A percentile compares a stretch with the other conserved stretches of the same genome.
These are phyloP conservation scores for Neoarius graeffei DNA, from an alignment of 2,113 vertebrate species.

Conservation along the genomic window DNA sequence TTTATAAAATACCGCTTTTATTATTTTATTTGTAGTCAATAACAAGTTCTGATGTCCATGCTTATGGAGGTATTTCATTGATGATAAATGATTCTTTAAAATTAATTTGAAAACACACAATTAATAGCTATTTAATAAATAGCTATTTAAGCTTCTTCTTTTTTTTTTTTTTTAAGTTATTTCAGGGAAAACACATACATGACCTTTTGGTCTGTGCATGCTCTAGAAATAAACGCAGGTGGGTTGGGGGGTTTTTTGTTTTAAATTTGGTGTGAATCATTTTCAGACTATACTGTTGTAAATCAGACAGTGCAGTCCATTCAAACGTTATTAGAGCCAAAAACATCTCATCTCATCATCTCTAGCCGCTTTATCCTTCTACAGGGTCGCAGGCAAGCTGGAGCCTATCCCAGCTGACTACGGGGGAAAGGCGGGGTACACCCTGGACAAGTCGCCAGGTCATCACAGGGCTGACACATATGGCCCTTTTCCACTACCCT, in stretches of 20 bases:
- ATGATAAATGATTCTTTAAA: background rate
- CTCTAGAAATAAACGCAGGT: background rate
- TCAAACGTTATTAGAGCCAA: background rate
- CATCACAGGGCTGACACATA: too few relatives aligned
- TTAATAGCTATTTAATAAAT: too few relatives aligned
- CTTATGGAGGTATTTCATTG: background rate
- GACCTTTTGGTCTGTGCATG: background rate
- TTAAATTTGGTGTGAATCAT: background rate
- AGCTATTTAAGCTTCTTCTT: too few relatives aligned
- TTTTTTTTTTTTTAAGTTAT: background rate
- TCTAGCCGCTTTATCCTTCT: too few relatives aligned
- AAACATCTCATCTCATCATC: too few relatives aligned
- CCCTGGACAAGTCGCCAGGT: too few relatives aligned
- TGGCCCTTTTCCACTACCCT: too few relatives aligned
- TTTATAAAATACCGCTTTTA: too few relatives aligned
- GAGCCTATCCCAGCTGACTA: too few relatives aligned
- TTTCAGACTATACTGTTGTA: background rate
- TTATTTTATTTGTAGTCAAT: background rate
- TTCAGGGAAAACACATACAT: background rate
- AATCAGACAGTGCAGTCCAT: background rate
- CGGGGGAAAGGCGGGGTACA: too few relatives aligned
- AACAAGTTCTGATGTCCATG: background rate
- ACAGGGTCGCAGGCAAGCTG: too few relatives aligned
- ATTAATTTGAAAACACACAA: background rate
- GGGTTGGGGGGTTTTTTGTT: background rate